Conservation (phyloP, 2,797 vertebrate species). For the Sebastiscus tertius region DNA sequence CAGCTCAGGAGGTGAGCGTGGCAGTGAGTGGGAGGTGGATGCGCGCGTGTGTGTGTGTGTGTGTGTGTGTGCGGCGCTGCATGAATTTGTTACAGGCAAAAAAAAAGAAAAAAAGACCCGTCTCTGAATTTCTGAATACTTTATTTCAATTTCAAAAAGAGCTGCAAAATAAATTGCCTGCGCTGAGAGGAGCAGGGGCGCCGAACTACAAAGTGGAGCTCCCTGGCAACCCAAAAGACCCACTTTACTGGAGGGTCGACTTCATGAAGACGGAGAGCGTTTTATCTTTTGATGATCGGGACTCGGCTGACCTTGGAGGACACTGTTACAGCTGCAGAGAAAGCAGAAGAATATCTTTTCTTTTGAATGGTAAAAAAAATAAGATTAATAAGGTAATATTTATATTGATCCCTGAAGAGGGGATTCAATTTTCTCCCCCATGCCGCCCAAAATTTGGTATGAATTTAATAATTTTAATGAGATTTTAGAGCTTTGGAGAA, state of each 20-base stretch:
- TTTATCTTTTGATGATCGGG: constrained; percentile 41
- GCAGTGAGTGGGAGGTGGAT: constrained; percentile 7
- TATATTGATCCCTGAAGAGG: neutral
- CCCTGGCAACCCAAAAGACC: constrained; percentile 60
- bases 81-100: constrained; percentile 34
- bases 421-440: neutral
- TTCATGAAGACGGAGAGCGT: constrained; percentile 39
- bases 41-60: neutral
- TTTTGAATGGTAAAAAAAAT: constrained; percentile 1
- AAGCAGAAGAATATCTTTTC: neutral
- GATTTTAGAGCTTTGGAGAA: neutral
- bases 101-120: constrained; percentile 6
- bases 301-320: constrained; percentile 34
- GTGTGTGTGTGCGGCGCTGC: neutral
- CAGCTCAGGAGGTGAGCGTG: constrained; percentile 6
- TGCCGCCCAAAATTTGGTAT: neutral
- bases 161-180: constrained; percentile 61
- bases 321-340: neutral
- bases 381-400: constrained; percentile 24
- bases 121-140: constrained; percentile 64
- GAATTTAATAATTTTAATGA: constrained; percentile 16
- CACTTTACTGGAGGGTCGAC: constrained; percentile 38
- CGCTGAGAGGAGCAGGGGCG: constrained; percentile 24
- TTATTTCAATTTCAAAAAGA: constrained; percentile 76
- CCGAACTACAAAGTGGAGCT: constrained; percentile 65